A percentile compares a stretch with the other conserved stretches of the same genome.
These are phyloP conservation scores for Anabas testudineus DNA, from an alignment of 2,797 vertebrate species.

Conservation along the genomic window DNA sequence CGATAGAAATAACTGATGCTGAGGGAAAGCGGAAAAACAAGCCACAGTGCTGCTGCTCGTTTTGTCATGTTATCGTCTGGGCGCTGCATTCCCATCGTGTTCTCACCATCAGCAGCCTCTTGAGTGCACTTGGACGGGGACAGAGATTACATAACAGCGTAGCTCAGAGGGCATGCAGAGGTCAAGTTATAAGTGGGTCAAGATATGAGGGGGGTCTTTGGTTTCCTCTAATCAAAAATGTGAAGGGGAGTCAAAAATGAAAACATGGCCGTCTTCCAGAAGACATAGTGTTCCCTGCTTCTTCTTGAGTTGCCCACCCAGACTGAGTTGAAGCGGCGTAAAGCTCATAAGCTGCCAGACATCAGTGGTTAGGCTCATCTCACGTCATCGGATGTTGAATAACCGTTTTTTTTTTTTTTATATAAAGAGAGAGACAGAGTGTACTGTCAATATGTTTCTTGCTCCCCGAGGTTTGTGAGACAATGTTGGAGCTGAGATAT, in stretches of 20 bases:
- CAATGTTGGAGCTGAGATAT: conserved; percentile 34
- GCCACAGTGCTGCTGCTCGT: neutral
- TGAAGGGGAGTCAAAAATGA: conserved; percentile 24
- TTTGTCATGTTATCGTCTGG: conserved; percentile 19
- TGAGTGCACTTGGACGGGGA: conserved; percentile 10
- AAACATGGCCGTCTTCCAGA: conserved; percentile 66
- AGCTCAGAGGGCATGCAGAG: conserved; percentile 15
- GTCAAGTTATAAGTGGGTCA: conserved; percentile 56
- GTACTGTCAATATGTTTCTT: conserved; percentile 18
- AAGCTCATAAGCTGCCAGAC: conserved; percentile 23
- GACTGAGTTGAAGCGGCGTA: conserved; percentile 4
- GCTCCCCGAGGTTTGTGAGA: conserved; percentile 6
- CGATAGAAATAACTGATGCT: neutral
- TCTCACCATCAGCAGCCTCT: conserved; percentile 35
- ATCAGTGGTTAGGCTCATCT: conserved; percentile 7
- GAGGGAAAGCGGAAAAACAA: conserved; percentile 5
- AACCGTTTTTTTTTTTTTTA: neutral
- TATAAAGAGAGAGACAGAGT: conserved; percentile 28
- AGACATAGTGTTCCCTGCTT: conserved; percentile 68
- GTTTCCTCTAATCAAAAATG: conserved; percentile 56
- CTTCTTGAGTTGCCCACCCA: neutral
- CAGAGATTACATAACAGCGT: conserved; percentile 64
- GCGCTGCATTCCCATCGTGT: conserved; percentile 33
- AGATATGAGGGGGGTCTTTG: conserved; percentile 33
- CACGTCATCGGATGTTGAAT: conserved; percentile 8